Evolutionary conservation across 1,140 invertebrate genomes (phyloP).

Genomic region (Oryzaephilus surinamensis): DNA sequence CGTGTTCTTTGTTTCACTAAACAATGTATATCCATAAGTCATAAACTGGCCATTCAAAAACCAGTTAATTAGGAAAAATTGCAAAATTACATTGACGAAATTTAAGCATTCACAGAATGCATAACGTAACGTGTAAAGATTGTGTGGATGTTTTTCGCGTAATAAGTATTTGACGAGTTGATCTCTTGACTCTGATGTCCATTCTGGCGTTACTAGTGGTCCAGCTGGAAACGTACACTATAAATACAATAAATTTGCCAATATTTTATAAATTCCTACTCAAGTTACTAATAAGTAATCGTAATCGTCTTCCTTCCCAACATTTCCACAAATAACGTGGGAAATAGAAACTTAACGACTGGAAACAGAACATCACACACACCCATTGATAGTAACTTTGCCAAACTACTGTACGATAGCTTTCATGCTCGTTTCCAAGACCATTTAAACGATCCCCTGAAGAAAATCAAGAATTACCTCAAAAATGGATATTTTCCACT

Average conservation of each 20-base stretch:
- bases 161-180: conserved; percentile 43
- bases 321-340: conserved; percentile 68
- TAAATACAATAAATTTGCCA: no score
- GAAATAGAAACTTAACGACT: conserved; percentile 63
- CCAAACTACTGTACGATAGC: conserved; percentile 47
- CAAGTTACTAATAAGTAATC: conserved; percentile 41
- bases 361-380: conserved; percentile 67
- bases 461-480: background rate
- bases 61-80: conserved; percentile 55
- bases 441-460: conserved; percentile 1
- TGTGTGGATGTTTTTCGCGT: conserved; percentile 47
- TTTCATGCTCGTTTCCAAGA: background rate
- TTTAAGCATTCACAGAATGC: conserved; percentile 63
- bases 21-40: conserved; percentile 54
- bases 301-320: conserved; percentile 56
- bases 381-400: conserved; percentile 88
- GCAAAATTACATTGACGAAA: conserved; percentile 51
- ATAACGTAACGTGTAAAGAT: conserved; percentile 56
- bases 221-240: no score
- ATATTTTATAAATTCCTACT: no score
- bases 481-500: background rate
- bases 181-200: conserved; percentile 41
- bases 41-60: conserved; percentile 66
- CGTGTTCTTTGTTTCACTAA: conserved; percentile 38
- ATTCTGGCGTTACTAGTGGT: conserved; percentile 43